Evolutionary conservation across 30 jellyfish, hydroid and myxozoan genomes (phyloP).

Genomic region (Turritopsis rubra): DNA sequence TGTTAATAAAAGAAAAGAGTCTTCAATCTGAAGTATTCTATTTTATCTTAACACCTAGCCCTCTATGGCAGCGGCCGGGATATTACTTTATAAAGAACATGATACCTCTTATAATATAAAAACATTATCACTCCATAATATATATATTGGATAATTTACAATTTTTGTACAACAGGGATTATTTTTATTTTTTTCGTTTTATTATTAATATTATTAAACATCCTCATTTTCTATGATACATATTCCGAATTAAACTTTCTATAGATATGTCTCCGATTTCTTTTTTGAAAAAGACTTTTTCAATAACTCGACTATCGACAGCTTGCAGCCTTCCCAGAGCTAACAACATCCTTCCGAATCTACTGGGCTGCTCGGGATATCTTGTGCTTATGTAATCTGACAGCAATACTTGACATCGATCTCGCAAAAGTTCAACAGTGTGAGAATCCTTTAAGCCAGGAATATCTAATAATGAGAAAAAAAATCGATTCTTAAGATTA

Average conservation of each 20-base stretch:
- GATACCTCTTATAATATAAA: no score
- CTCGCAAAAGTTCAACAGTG: constrained; percentile 50
- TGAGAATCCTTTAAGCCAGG: constrained; percentile 46
- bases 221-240: constrained; percentile 29
- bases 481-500: background rate
- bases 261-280: constrained; percentile 74
- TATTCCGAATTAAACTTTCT: constrained; percentile 66
- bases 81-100: no score
- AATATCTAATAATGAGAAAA: constrained; percentile 32
- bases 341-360: constrained; percentile 68
- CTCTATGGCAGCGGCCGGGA: no score
- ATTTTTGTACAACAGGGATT: no score
- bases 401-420: constrained; percentile 61
- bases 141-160: background rate
- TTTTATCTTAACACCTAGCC: no score
- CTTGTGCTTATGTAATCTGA: constrained; percentile 51
- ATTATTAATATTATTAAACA: no score
- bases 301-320: constrained; percentile 45
- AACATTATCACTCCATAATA: background rate
- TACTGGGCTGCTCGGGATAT: constrained; percentile 44
- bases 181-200: background rate
- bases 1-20: no score
- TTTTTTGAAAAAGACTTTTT: constrained; percentile 60
- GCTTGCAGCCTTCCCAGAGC: constrained; percentile 44
- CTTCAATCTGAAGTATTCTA: no score